These are phyloP conservation scores for Brachypteracias leptosomus DNA, from an alignment of 2,113 vertebrate genomes.

Conservation along the genomic window DNA sequence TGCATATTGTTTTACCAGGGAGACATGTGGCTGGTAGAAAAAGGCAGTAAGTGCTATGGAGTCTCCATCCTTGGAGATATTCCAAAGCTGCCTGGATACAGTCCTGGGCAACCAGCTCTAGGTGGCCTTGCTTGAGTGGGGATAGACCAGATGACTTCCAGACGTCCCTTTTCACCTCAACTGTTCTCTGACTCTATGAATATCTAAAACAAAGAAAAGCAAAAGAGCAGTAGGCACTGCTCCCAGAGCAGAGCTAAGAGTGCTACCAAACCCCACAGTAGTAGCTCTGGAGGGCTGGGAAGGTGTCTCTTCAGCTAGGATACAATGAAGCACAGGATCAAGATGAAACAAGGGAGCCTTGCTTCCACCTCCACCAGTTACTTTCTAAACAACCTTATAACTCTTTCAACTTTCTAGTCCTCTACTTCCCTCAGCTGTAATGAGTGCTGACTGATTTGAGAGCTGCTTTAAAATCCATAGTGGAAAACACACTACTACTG, in stretches of 20 bases:
- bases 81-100: neutral
- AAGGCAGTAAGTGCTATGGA: fast-evolving
- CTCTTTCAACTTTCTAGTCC: neutral
- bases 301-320: neutral
- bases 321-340: neutral
- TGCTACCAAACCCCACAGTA: neutral
- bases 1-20: neutral
- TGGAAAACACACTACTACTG: neutral
- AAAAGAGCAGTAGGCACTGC: neutral
- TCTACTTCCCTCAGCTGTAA: neutral
- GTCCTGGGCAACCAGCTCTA: neutral
- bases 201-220: neutral
- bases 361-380: neutral
- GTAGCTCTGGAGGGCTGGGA: neutral
- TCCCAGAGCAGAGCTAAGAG: neutral
- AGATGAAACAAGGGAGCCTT: neutral
- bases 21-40: neutral
- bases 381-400: neutral
- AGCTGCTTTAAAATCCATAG: neutral
- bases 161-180: neutral
- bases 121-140: neutral
- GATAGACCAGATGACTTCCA: neutral
- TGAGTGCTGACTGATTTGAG: neutral
- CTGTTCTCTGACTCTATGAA: neutral
- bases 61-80: too few species aligned